phyloP scores from a whole-genome alignment of 1,140 invertebrate species.

The Drosophila saltans region DNA sequence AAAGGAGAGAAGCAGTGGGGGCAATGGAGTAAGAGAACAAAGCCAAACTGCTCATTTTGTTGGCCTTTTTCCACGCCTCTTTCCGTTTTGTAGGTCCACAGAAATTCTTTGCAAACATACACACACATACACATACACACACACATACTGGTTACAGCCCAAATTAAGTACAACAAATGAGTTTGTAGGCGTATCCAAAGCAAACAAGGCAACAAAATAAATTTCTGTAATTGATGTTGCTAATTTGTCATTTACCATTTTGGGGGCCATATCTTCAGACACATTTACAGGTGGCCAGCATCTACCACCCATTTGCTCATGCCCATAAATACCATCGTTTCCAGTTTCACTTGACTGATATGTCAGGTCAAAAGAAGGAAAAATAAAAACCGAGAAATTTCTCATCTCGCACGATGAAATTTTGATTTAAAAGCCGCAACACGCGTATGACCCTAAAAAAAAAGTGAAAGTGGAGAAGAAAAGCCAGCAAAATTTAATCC shows the following conservation, averaged over 20 bases:
- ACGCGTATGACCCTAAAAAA: slow-evolving; percentile 34
- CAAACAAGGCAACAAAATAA: slow-evolving; percentile 75
- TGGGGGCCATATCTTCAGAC: slow-evolving; percentile 59
- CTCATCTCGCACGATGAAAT: slow-evolving; percentile 52
- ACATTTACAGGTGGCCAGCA: slow-evolving; percentile 68
- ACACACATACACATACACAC: slow-evolving; percentile 10
- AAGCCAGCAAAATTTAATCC: slow-evolving; percentile 53
- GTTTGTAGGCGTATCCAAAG: slow-evolving; percentile 52
- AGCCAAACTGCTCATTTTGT: slow-evolving; percentile 61
- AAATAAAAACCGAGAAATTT: slow-evolving; percentile 25
- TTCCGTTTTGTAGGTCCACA: slow-evolving; percentile 53
- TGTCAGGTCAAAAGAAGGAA: slow-evolving; percentile 33
- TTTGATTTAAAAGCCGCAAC: slow-evolving; percentile 61
- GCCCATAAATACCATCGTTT: background rate
- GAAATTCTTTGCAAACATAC: slow-evolving; percentile 32
- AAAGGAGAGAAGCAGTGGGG: background rate
- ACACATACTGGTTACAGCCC: slow-evolving; percentile 37
- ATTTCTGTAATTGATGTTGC: slow-evolving; percentile 79
- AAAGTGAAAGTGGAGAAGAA: slow-evolving; percentile 7
- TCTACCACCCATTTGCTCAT: background rate
- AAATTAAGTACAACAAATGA: slow-evolving; percentile 81
- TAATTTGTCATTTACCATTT: slow-evolving; percentile 76
- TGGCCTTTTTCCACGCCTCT: slow-evolving; percentile 51
- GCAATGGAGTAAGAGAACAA: slow-evolving; percentile 31
- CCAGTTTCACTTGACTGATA: slow-evolving; percentile 53